These are phyloP conservation scores for Leuciscus waleckii DNA, from an alignment of 2,797 vertebrate genomes.

Conservation along the genomic window DNA sequence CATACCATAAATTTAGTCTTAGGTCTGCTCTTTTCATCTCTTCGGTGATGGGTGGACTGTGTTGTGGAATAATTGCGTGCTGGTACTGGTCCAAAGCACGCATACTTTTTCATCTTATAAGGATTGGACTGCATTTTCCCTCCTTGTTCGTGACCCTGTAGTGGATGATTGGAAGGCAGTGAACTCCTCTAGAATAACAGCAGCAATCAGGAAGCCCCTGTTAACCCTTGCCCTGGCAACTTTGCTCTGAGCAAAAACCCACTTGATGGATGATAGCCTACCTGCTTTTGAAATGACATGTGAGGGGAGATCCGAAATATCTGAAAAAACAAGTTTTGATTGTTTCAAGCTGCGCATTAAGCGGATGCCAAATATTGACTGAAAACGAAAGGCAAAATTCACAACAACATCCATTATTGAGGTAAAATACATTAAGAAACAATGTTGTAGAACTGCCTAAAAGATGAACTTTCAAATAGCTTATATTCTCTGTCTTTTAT, in stretches of 20 bases:
- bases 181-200: conserved; percentile 60
- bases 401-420: conserved; percentile 28
- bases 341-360: conserved; percentile 47
- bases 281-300: conserved; percentile 46
- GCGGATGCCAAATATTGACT: conserved; percentile 33
- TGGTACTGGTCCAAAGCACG: conserved; percentile 54
- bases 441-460: not conserved
- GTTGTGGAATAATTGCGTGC: conserved; percentile 52
- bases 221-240: conserved; percentile 50
- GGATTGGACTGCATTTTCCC: conserved; percentile 48
- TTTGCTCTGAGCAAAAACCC: conserved; percentile 41
- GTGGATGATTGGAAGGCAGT: conserved; percentile 56
- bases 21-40: conserved; percentile 30
- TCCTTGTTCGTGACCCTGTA: conserved; percentile 49
- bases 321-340: conserved; percentile 49
- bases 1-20: conserved; percentile 15
- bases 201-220: conserved; percentile 54
- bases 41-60: conserved; percentile 36
- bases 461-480: not conserved
- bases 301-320: conserved; percentile 29
- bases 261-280: conserved; percentile 52
- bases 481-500: not conserved
- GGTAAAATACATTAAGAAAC: conserved; percentile 4
- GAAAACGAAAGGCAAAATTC: conserved; percentile 16
- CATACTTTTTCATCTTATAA: conserved; percentile 60